phyloP scores from a whole-genome alignment of 2,797 vertebrate species.

The Lagocephalus sceleratus region DNA sequence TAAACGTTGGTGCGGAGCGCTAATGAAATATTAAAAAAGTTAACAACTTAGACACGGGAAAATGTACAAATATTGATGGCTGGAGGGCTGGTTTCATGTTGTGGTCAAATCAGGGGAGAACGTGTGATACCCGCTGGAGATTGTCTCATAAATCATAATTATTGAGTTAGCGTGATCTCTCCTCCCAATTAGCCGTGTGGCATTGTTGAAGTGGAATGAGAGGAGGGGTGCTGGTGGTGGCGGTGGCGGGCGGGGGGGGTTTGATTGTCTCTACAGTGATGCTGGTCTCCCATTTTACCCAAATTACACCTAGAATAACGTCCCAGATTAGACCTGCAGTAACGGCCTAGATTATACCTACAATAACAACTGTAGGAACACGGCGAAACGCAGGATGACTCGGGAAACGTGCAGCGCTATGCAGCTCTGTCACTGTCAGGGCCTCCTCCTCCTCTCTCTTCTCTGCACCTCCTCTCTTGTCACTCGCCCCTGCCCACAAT shows the following conservation, averaged over 20 bases:
- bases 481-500: conserved; percentile 95
- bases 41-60: conserved; percentile 71
- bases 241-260: conserved; percentile 15
- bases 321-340: too few species aligned
- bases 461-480: conserved; percentile 79
- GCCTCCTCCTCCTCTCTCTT: conserved; percentile 47
- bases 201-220: conserved; percentile 68
- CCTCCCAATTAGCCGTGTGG: conserved; percentile 83
- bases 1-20: conserved; percentile 71
- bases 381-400: conserved; percentile 58
- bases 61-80: conserved; percentile 70
- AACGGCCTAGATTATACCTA: too few species aligned
- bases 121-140: conserved; percentile 71
- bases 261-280: conserved; percentile 26
- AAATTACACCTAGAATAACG: conserved; percentile 32
- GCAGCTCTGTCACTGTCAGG: conserved; percentile 74
- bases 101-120: conserved; percentile 72
- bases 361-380: conserved; percentile 43
- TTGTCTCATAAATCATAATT: conserved; percentile 89
- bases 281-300: conserved; percentile 14
- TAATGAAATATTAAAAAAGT: conserved; percentile 88
- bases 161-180: conserved; percentile 83
- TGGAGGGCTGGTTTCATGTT: conserved; percentile 65
- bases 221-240: too few species aligned
- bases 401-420: conserved; percentile 72